These are phyloP conservation scores for Drosophila leonis DNA, from an alignment of 2,888 invertebrate genomes.

Conservation along the genomic window DNA sequence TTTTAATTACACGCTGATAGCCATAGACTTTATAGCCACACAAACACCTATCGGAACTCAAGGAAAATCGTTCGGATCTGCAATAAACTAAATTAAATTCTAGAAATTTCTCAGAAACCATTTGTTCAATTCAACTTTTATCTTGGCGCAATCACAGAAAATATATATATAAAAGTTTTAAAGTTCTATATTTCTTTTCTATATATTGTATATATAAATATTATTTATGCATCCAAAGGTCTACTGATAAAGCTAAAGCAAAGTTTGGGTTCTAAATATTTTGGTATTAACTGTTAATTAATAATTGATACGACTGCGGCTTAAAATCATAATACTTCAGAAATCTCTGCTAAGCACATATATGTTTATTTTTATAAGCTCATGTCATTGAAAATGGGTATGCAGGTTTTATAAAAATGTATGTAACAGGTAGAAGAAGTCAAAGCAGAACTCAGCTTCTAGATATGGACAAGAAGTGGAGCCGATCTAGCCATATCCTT, in stretches of 20 bases:
- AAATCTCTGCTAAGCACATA: constrained; percentile 6
- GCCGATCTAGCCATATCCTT: neutral
- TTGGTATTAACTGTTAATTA: neutral
- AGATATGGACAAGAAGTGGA: neutral
- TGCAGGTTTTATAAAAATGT: neutral
- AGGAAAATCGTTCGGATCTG: neutral
- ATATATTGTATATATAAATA: neutral
- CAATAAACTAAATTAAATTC: neutral
- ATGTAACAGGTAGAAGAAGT: neutral
- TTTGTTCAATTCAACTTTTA: neutral
- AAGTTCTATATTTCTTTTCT: neutral
- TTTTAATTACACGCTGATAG: constrained; percentile 46
- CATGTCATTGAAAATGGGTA: neutral
- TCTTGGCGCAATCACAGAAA: neutral
- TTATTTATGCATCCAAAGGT: constrained; percentile 6
- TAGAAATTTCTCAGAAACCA: neutral
- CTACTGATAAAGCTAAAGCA: neutral
- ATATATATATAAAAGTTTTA: neutral
- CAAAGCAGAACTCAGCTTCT: neutral
- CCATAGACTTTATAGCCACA: constrained; percentile 1
- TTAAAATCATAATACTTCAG: neutral
- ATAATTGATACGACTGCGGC: neutral
- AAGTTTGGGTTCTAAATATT: constrained; percentile 4
- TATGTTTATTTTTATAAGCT: neutral
- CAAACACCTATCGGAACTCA: constrained; percentile 2